Evolutionary conservation across 92 coral and sea anemone species (phyloP), one percentile per base, ranked within the genome.

Genomic region (Anthopleura xanthogrammica): DNA sequence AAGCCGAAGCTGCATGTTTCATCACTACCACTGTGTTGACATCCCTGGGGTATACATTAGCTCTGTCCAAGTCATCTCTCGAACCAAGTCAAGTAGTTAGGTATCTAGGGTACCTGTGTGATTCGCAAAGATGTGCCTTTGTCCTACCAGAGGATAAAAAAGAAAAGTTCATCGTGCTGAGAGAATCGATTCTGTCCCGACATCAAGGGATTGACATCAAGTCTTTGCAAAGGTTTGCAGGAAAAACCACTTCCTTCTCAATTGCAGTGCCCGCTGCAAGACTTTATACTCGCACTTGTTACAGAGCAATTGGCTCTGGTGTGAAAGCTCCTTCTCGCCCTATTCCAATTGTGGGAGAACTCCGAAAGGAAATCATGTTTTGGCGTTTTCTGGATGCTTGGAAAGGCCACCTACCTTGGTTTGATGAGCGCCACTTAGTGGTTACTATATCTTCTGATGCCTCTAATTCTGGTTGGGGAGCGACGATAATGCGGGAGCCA

Each of bases 171-270:
- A 46, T 39, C 20, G 12, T 56, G 10, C 77, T 82, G 24, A 16
- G 92, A 68, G 64, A 57, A 14, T 6, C 2, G 11, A 57, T 57
- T 57, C 20, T 57, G 64, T 57, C 64, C 3, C 17, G 64, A 2
- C 64, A 57, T 2, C 17, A 11, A 11, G n/a, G n/a, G n/a, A 57
- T 57, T 13, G 17, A 57, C 64, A 4, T 57, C 10, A 57, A 57
- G 64, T 57, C 64, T 14, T 57, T 57, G 64, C 64, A 57, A 16
- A 11, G 64, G 17, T 87, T 89, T 23, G 82, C 90, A 36, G 92
- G 87, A 48, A 89, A 86, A 79, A 86, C 88, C 54, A 89, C 87
- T 16, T 89, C 92, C n/a, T 86, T 90, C 68, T 83, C 92, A 40
- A 77, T 82, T 16, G 85, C 87, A 6, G 86, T 90, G n/a, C 85